Percentiles rank a stretch among this genome's conserved stretches.
These are phyloP conservation scores for Alaudala cheleensis DNA, from an alignment of 2,113 vertebrate species.

Conservation along the genomic window DNA sequence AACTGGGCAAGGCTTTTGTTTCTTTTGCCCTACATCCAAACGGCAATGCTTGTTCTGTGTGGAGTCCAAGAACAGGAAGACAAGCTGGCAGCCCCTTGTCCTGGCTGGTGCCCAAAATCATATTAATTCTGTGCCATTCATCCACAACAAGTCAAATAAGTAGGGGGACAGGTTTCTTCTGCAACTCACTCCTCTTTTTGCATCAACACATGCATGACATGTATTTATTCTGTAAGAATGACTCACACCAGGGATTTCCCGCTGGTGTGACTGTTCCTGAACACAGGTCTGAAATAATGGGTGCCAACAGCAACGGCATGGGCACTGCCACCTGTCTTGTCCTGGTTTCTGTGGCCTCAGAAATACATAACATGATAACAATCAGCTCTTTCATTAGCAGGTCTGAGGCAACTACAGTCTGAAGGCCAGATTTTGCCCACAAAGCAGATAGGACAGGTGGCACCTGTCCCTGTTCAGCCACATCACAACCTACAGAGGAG, in stretches of 20 bases:
- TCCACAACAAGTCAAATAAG: fast-evolving
- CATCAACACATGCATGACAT: background rate
- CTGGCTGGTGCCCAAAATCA: background rate
- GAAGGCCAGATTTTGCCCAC: background rate
- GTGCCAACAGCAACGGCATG: background rate
- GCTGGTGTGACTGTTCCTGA: background rate
- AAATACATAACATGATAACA: background rate
- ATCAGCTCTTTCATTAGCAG: background rate
- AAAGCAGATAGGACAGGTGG: background rate
- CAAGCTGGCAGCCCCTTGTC: background rate
- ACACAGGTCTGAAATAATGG: background rate
- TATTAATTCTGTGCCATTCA: background rate
- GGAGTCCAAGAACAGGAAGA: background rate
- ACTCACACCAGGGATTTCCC: background rate
- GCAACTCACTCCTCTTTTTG: background rate
- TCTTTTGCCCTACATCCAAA: background rate
- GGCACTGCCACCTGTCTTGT: background rate
- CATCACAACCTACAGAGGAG: background rate
- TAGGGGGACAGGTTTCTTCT: background rate
- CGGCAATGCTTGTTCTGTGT: background rate
- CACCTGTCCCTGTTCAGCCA: background rate
- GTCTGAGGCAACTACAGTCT: background rate
- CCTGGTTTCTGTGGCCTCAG: background rate
- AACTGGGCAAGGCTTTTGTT: background rate
- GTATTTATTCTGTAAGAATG: background rate